Percentiles rank a stretch among this genome's conserved stretches.
phyloP scores from a whole-genome alignment of 1,140 invertebrate genomes.

The Epicauta chinensis region DNA sequence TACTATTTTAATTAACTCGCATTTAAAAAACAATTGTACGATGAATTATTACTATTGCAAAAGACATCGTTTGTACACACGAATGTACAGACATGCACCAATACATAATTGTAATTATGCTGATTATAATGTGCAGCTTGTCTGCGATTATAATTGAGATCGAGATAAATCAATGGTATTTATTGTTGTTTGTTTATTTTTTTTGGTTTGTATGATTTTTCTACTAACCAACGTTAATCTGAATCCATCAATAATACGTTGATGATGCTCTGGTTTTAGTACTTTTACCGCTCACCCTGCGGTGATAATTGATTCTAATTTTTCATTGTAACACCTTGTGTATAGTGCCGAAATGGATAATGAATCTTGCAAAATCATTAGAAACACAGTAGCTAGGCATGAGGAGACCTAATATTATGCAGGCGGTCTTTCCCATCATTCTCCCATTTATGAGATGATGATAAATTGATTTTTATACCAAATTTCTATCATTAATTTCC shows the following conservation, averaged over 20 bases:
- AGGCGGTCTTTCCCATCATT: slow-evolving; percentile 25
- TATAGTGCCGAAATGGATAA: not conserved
- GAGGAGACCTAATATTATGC: slow-evolving; percentile 7
- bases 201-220: not conserved
- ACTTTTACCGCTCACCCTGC: not conserved
- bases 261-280: not conserved
- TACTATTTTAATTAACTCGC: slow-evolving; percentile 14
- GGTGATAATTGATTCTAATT: slow-evolving; percentile 14
- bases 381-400: slow-evolving; percentile 12
- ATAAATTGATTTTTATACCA: slow-evolving; percentile 30
- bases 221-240: not conserved
- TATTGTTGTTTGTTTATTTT: no score
- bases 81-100: no score
- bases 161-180: no score
- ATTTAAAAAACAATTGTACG: slow-evolving; percentile 13
- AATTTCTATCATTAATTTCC: slow-evolving; percentile 32
- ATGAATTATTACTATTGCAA: slow-evolving; percentile 7
- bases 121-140: not conserved
- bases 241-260: not conserved
- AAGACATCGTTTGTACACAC: slow-evolving; percentile 1
- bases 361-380: slow-evolving; percentile 23
- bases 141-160: not conserved
- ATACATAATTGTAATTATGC: not conserved
- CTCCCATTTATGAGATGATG: slow-evolving; percentile 20
- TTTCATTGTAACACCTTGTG: slow-evolving; percentile 16